These are phyloP conservation scores for Platerodrilus igneus DNA, from an alignment of 2,888 invertebrate species.

Conservation along the genomic window DNA sequence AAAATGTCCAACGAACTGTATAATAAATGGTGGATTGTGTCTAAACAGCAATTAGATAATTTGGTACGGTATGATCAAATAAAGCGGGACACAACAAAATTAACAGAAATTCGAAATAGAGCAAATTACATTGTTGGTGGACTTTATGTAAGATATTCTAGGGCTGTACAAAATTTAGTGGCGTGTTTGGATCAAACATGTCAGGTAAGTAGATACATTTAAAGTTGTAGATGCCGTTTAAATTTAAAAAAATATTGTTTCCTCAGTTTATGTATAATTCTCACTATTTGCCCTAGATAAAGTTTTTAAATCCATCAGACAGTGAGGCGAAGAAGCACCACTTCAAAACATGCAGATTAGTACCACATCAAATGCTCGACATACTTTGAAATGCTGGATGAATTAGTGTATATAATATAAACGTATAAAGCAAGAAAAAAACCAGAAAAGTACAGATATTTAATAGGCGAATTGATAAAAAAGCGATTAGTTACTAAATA, in stretches of 20 bases:
- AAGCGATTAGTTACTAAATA: no score
- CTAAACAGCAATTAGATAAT: constrained; percentile 45
- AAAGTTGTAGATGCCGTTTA: neutral
- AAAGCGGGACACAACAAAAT: constrained; percentile 30
- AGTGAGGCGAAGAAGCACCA: no score
- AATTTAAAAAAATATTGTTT: neutral
- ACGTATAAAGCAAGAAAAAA: no score
- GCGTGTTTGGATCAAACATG: constrained; percentile 59
- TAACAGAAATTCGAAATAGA: constrained; percentile 40
- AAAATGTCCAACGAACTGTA: constrained; percentile 50
- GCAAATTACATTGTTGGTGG: constrained; percentile 53
- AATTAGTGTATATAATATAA: no score
- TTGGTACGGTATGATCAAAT: constrained; percentile 44
- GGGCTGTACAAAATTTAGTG: constrained; percentile 55
- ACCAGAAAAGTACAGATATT: no score
- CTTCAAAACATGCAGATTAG: no score
- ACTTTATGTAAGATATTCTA: constrained; percentile 52
- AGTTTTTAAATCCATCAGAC: no score
- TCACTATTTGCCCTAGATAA: no score
- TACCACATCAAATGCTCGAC: no score
- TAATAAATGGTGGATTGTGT: constrained; percentile 51
- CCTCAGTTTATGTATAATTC: no score
- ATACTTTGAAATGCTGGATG: no score
- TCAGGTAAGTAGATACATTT: constrained; percentile 35
- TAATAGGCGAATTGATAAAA: no score